A percentile compares a stretch with the other conserved stretches of the same genome.
These are phyloP conservation scores for Vanacampus margaritifer DNA, from an alignment of 2,113 vertebrate species.

Conservation along the genomic window DNA sequence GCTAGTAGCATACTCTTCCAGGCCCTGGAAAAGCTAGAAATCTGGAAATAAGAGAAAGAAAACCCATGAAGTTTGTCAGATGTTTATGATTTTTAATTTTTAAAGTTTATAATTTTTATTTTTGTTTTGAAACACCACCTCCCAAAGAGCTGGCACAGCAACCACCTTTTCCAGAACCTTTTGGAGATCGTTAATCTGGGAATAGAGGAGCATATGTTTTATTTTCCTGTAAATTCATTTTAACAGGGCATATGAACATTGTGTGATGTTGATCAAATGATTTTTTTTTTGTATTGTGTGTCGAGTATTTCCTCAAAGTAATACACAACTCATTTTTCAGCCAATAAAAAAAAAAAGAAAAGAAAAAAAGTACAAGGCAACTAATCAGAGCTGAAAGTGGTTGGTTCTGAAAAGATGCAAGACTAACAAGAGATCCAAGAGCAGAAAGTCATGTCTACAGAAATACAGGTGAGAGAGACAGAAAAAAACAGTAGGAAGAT, in stretches of 20 bases:
- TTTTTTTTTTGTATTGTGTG: neutral
- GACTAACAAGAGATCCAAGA: no score
- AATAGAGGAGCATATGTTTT: slow-evolving; percentile 4
- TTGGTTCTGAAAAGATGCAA: no score
- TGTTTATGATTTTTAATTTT: neutral
- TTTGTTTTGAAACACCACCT: slow-evolving; percentile 71
- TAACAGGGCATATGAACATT: neutral
- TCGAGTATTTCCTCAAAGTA: neutral
- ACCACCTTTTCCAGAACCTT: slow-evolving; percentile 79
- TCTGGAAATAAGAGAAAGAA: slow-evolving; percentile 42
- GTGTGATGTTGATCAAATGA: neutral
- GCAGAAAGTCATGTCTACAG: no score
- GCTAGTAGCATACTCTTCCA: slow-evolving; percentile 86
- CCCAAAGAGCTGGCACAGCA: slow-evolving; percentile 83
- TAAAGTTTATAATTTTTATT: neutral
- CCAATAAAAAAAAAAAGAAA: neutral
- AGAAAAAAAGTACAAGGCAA: no score
- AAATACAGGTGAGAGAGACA: no score
- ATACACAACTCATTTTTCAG: neutral
- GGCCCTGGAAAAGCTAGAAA: slow-evolving; percentile 70
- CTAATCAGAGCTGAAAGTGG: no score
- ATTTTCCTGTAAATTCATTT: neutral
- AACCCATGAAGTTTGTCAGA: neutral
- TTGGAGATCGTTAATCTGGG: slow-evolving; percentile 83
- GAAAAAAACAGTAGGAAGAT: no score